These are phyloP conservation scores for Cheilosia vernalis DNA, from an alignment of 2,888 invertebrate genomes.

Conservation along the genomic window DNA sequence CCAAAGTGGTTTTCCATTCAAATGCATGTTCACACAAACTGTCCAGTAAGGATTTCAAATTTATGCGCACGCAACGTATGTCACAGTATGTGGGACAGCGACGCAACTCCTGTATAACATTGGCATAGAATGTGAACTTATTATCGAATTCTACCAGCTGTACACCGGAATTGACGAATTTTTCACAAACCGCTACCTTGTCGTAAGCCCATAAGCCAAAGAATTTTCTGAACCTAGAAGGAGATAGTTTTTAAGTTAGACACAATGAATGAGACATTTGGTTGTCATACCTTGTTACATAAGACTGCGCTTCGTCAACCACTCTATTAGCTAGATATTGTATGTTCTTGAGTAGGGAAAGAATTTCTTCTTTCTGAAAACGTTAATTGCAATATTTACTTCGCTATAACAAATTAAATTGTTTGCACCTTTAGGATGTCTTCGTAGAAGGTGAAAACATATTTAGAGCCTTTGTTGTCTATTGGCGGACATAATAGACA, in stretches of 20 bases:
- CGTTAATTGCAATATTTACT: slow-evolving; percentile 83
- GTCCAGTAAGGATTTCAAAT: slow-evolving; percentile 88
- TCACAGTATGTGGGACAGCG: slow-evolving; percentile 86
- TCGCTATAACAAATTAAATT: not conserved
- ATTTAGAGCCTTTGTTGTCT: slow-evolving; percentile 84
- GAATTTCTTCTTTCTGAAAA: slow-evolving; percentile 89
- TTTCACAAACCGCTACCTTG: slow-evolving; percentile 89
- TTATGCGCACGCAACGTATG: slow-evolving; percentile 88
- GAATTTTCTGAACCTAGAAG: slow-evolving; percentile 85
- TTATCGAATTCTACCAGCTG: slow-evolving; percentile 89
- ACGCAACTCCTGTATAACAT: slow-evolving; percentile 88
- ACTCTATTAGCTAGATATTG: slow-evolving; percentile 88
- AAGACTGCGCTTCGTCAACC: slow-evolving; percentile 87
- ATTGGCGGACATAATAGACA: slow-evolving; percentile 87
- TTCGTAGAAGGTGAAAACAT: slow-evolving; percentile 90
- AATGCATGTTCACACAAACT: slow-evolving; percentile 89
- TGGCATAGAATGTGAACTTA: slow-evolving; percentile 92
- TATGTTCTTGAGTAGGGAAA: slow-evolving; percentile 87
- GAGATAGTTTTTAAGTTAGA: too few species aligned
- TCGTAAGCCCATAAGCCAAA: slow-evolving; percentile 91
- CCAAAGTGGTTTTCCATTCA: slow-evolving; percentile 91
- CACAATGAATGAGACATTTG: not conserved
- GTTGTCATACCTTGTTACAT: slow-evolving; percentile 85
- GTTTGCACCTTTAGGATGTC: slow-evolving; percentile 88
- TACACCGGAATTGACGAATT: slow-evolving; percentile 88